Evolutionary conservation across 37 sponge, comb jelly and placozoan genomes (phyloP).

Genomic region (Geodia barretti): DNA sequence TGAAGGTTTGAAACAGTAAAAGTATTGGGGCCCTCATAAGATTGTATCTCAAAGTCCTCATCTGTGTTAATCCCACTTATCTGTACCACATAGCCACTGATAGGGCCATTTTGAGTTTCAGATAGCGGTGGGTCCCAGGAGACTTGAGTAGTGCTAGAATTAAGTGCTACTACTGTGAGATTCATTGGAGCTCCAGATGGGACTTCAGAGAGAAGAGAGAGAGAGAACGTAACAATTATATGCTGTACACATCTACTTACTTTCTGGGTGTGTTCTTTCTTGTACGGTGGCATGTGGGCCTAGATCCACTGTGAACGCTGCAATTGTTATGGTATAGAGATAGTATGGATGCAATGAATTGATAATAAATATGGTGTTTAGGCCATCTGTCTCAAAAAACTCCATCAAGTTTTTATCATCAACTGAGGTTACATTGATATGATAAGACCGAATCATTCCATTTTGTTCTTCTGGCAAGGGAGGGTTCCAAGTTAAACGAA

Average conservation of each 20-base stretch:
- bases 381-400: neutral
- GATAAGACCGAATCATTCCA: conserved; percentile 38
- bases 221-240: too few relatives aligned
- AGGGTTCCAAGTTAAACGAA: conserved; percentile 25
- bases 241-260: conserved; percentile 3
- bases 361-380: neutral
- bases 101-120: neutral
- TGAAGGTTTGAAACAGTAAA: neutral
- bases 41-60: neutral
- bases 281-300: conserved; percentile 7
- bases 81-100: neutral
- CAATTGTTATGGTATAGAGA: conserved; percentile 8
- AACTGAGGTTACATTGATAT: conserved; percentile 5
- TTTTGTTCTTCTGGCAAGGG: conserved; percentile 14
- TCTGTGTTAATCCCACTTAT: neutral
- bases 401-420: neutral
- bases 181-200: neutral
- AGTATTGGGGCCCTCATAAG: neutral
- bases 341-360: conserved; percentile 16
- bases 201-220: too few relatives aligned
- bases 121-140: neutral
- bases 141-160: neutral
- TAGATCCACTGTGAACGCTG: conserved; percentile 12
- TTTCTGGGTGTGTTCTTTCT: neutral
- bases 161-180: neutral